Conservation (phyloP, 2,888 invertebrate genomes). For the Lochmaea capreae region DNA sequence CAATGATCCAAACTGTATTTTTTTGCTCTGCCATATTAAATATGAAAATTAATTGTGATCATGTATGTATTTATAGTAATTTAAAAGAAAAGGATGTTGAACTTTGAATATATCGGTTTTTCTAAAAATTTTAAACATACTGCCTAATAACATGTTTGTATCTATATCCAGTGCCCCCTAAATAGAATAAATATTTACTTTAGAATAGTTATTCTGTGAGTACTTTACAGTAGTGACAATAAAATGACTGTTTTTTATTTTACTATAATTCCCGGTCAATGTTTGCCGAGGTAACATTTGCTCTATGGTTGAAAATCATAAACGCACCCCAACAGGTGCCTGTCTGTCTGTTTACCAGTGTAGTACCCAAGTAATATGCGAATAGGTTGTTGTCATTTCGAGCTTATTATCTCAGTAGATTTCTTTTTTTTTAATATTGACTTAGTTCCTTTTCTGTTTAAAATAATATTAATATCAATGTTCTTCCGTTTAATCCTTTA, state of each 20-base stretch:
- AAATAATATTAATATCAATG: too few species aligned
- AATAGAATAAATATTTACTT: not conserved
- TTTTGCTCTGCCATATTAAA: too few species aligned
- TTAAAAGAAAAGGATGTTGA: too few species aligned
- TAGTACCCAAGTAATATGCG: not conserved
- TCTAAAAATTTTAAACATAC: too few species aligned
- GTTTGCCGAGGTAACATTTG: not conserved
- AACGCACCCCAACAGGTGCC: not conserved
- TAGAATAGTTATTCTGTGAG: not conserved
- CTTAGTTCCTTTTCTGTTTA: too few species aligned
- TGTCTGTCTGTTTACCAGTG: not conserved
- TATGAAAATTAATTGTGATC: too few species aligned
- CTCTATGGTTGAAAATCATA: not conserved
- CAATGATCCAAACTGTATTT: not conserved
- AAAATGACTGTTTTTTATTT: not conserved
- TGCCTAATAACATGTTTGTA: too few species aligned
- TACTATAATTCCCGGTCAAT: not conserved
- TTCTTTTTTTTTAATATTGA: not conserved
- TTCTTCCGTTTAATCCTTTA: too few species aligned
- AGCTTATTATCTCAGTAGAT: not conserved
- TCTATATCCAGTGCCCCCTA: too few species aligned
- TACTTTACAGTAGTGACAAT: not conserved
- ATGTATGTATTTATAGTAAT: not conserved
- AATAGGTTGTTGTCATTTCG: not conserved
- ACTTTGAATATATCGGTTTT: too few species aligned